Evolutionary conservation across 2,888 invertebrate genomes (phyloP).

Genomic region (Spisula solida): DNA sequence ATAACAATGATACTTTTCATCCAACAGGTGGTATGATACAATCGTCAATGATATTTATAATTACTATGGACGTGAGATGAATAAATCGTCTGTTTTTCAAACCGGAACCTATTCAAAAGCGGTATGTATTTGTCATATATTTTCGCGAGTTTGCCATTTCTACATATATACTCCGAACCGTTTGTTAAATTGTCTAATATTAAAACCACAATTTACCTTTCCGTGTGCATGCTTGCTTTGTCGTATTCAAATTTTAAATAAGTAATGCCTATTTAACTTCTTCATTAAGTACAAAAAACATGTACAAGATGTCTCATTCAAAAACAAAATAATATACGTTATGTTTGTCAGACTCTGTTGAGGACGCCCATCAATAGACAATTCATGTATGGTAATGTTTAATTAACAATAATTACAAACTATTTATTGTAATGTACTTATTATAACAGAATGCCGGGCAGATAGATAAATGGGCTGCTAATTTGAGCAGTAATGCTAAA

Average conservation of each 20-base stretch:
- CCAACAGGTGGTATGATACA: conserved; percentile 61
- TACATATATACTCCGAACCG: too few species aligned
- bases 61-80: conserved; percentile 57
- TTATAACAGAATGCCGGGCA: conserved; percentile 35
- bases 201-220: too few species aligned
- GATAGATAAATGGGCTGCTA: conserved; percentile 41
- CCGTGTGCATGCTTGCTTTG: too few species aligned
- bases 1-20: background rate
- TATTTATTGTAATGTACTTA: background rate
- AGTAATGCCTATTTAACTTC: too few species aligned
- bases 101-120: conserved; percentile 15
- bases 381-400: too few species aligned
- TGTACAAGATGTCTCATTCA: too few species aligned
- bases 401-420: background rate
- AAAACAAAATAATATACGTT: too few species aligned
- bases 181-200: too few species aligned
- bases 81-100: conserved; percentile 56
- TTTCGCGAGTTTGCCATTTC: background rate
- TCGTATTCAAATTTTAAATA: too few species aligned
- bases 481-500: conserved; percentile 15
- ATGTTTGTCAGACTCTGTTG: too few species aligned
- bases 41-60: conserved; percentile 53
- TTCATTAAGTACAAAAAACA: too few species aligned
- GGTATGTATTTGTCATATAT: conserved; percentile 22
- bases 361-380: too few species aligned